These are phyloP conservation scores for Drosophila setosimentum DNA, from an alignment of 2,888 invertebrate species.

Conservation along the genomic window DNA sequence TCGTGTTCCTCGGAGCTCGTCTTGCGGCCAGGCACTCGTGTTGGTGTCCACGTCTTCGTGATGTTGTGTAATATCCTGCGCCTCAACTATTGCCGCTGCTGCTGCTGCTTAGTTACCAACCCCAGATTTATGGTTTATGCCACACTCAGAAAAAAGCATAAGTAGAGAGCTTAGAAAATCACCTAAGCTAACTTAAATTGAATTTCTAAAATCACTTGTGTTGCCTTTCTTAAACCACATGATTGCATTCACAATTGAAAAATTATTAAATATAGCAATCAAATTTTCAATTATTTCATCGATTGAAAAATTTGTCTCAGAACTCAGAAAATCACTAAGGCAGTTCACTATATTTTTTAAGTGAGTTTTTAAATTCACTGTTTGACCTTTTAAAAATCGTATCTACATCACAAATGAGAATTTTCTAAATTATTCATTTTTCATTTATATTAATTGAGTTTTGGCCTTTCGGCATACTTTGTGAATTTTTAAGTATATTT, in stretches of 20 bases:
- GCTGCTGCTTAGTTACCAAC: neutral
- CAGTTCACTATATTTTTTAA: neutral
- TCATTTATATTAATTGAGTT: neutral
- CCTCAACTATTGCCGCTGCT: neutral
- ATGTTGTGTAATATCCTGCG: slow-evolving; percentile 55
- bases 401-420: neutral
- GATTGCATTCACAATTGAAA: neutral
- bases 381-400: neutral
- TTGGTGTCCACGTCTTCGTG: slow-evolving; percentile 50
- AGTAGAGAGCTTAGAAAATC: neutral
- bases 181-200: neutral
- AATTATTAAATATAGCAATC: neutral
- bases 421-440: neutral
- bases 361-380: neutral
- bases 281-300: neutral
- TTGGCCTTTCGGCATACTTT: neutral
- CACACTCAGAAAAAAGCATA: neutral
- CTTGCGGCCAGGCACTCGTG: slow-evolving; percentile 18
- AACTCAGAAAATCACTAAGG: accelerated
- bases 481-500: neutral
- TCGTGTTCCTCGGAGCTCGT: slow-evolving; percentile 61
- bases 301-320: neutral
- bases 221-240: neutral
- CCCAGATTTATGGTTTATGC: slow-evolving; percentile 42
- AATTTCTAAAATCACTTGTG: neutral